Base-by-base conservation (phyloP, 1,140 invertebrate genomes). In the Dreissena rostriformis region DNA sequence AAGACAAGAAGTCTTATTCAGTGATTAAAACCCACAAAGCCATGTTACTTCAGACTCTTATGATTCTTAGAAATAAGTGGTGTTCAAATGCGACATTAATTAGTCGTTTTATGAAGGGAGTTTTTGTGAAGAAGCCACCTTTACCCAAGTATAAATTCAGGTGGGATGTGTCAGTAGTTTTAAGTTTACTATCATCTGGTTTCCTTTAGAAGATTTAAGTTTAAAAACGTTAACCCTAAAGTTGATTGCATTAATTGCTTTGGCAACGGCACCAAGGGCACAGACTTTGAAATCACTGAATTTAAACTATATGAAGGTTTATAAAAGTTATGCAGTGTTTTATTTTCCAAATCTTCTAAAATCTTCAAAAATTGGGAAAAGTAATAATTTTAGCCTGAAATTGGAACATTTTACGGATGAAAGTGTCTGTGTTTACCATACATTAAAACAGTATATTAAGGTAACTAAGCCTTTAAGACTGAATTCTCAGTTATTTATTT, bases 191-290 rank as follows among this genome's bases (percentile, higher is more conserved):
- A 14, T 17, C n/a, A 19, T 55, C 66, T 68, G 68, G n/a, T n/a
- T 26, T 24, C 51, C 22, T 1, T 55, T 55, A 39, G 17, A 68
- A 19, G 22, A 67, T 1, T 52, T 80, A 17, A 14, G 49, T 4
- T 28, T 80, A 17, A 80, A 71, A 80, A 17, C 71, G 10, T 70
- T 80, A 24, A 80, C 66, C 29, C 61, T 57, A 28, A 80, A 80
- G 55, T 24, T 61, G 4, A 19, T 57, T n/a, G 67, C 67, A 4
- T 51, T 80, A 5, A 57, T 80, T 6, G 39, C 77, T 7, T 39
- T 80, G 10, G 28, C 22, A 17, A 70, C 65, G 10, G 76, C 65
- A 52, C 76, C 75, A 14, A 12, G 75, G 39, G 67, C 67, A 15
- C 66, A 80, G 28, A 80, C 77, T n/a, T 29, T 80, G 24, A 65